Base-by-base conservation (phyloP, 2,113 vertebrate genomes). In the Antechinus stuartii region DNA sequence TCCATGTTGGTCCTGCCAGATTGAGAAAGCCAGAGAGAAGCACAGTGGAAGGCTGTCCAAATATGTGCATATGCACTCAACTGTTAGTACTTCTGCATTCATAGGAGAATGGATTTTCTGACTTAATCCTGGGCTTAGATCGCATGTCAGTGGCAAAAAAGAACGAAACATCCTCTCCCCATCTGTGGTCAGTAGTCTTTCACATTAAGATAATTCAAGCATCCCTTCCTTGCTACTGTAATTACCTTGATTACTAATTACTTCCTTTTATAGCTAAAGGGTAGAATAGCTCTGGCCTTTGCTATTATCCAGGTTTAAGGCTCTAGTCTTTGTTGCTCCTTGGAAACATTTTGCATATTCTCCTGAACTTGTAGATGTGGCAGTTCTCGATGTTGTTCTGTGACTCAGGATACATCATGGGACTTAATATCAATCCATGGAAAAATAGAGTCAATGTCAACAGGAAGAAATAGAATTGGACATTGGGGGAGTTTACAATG, bases 241-340 rank as follows among this genome's bases (percentile, higher is more conserved):
- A 35, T 53, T 57, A 84, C 50, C 57, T 91, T 90, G 94, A 92
- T 93, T 26, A 68, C 91, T 90, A 6, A 94, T 90, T 2, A 8
- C 56, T 96, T 94, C n/a, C 92, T 96, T 57, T 91, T 27, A 9
- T 26, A 52, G 27, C 90, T 68, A 55, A 93, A 24, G 89, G 50
- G 53, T 0, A 1, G 61, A 11, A 10, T 47, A 53, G n/a, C n/a
- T 46, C 89, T 93, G 50, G 50, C 26, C 54, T 90, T 90, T 46
- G 0, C 42, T 27, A 84, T 95, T 2, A 35, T 23, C 52, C 3
- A 35, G 54, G 1, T 7, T 1, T 2, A 91, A 49, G 89, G 35
- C 42, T 35, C n/a, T 7, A 2, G 27, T 27, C 22, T 50, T 61
- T 93, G 92, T 49, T 94, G 52, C 42, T 47, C 49, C 1, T 25